Evolutionary conservation across 2,888 invertebrate species (phyloP), one percentile per base, ranked within the genome.

Genomic region (Troides aeacus): DNA sequence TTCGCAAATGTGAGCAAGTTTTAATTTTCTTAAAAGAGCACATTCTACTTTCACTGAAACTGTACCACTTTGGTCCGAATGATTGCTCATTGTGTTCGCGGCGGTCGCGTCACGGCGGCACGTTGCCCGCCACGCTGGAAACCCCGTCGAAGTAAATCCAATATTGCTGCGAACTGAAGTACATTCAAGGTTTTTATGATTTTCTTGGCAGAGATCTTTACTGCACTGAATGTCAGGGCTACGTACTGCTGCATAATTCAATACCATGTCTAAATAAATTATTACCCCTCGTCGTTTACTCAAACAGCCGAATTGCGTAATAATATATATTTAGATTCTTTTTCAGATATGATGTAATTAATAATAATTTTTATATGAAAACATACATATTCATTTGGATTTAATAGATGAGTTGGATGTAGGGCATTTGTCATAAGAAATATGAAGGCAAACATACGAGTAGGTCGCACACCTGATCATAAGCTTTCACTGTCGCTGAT

Each of bases 121-220:
- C 66, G 66, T 66, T 66, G 63, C 60, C 36, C 63, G 70, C 62
- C 70, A 63, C 63, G 70, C 39, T 63, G 30, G 70, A 70, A 70
- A 70, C 70, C 70, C 70, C 70, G 70, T 66, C 60, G 59, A 23
- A 63, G 63, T 66, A 70, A 66, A 70, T 70, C 70, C 70, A 70
- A 70, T 70, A 65, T 70, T 64, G 66, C 66, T 46, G 30, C 64
- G 58, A 62, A 62, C 70, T 63, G 59, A 60, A 64, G 62, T 70
- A 17, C 42, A 56, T 53, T 66, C 70, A 70, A 70, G 70, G 70
- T 66, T 66, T 58, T 70, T 66, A 66, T 63, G 66, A 66, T 70
- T 66, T 66, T 70, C 70, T 70, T 70, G 70, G 66, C 70, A 70
- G 66, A 70, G 70, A 70, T 70, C 66, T 66, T 66, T 50, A 56